Evolutionary conservation across 2,113 vertebrate genomes (phyloP).

Genomic region (Bubo scandiacus): DNA sequence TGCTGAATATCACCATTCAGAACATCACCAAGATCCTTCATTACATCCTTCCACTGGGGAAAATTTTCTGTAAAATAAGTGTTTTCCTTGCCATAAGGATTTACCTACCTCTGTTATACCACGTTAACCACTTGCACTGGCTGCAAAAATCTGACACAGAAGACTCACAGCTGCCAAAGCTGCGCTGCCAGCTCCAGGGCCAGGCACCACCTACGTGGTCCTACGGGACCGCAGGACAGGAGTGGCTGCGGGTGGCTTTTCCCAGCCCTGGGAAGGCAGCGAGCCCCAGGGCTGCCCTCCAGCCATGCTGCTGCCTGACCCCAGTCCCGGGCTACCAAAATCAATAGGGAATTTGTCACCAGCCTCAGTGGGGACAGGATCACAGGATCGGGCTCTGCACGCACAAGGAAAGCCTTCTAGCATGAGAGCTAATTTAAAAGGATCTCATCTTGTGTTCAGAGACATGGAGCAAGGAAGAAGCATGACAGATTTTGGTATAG

Average conservation of each 20-base stretch:
- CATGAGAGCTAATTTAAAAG: conserved; percentile 65
- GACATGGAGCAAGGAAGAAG: neutral
- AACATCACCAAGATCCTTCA: neutral
- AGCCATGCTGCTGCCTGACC: neutral
- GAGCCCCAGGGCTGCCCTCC: neutral
- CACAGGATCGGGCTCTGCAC: neutral
- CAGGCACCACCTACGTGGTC: neutral
- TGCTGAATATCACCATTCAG: neutral
- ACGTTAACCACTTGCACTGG: neutral
- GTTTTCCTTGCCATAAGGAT: neutral
- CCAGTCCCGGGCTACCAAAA: neutral
- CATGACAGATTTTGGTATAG: conserved; percentile 30
- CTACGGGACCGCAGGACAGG: neutral
- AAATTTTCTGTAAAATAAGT: neutral
- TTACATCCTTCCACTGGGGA: neutral
- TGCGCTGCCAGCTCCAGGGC: neutral
- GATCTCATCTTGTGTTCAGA: conserved; percentile 35
- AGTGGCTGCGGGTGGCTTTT: neutral
- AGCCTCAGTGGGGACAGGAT: neutral
- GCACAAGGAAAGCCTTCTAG: conserved; percentile 45
- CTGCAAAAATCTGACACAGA: neutral
- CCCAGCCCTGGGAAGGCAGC: neutral
- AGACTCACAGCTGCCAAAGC: neutral
- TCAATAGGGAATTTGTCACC: conserved; percentile 26
- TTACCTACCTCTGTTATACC: neutral